Evolutionary conservation across 2,888 invertebrate genomes (phyloP).

Genomic region (Lordiphosa andalusiaca): DNA sequence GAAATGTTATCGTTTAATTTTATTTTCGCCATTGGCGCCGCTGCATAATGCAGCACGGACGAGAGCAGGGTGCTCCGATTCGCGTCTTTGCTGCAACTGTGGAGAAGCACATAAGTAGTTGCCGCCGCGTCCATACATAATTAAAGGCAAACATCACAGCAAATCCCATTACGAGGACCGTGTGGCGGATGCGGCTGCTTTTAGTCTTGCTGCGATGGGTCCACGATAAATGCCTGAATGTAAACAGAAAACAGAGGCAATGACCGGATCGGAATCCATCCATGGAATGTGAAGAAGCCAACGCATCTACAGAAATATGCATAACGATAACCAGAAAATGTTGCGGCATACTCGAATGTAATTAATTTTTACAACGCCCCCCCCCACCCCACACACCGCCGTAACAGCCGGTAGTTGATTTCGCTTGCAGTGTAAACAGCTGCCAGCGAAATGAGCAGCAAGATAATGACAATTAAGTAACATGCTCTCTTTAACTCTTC

Average conservation of each 20-base stretch:
- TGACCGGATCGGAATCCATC: conserved; percentile 29
- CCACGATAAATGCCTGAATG: conserved; percentile 49
- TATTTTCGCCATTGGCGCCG: conserved; percentile 69
- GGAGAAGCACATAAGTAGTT: conserved; percentile 55
- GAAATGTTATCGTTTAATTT: conserved; percentile 78
- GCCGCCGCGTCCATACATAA: conserved; percentile 67
- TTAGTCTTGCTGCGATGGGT: conserved; percentile 41
- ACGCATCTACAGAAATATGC: conserved; percentile 13
- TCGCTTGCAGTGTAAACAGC: too few species aligned
- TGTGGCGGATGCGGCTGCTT: conserved; percentile 5
- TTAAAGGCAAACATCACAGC: conserved; percentile 67
- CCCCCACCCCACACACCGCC: too few species aligned
- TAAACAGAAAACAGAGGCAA: conserved; percentile 64
- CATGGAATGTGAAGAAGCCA: conserved; percentile 16
- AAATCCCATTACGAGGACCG: background rate
- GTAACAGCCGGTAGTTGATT: too few species aligned
- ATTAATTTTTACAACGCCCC: conserved; percentile 44
- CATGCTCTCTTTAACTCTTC: too few species aligned
- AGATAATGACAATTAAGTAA: too few species aligned
- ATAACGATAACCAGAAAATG: conserved; percentile 37
- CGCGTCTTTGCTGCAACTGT: conserved; percentile 31
- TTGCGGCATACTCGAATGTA: conserved; percentile 59
- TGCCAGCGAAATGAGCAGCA: too few species aligned
- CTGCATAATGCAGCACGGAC: conserved; percentile 44
- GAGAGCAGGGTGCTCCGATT: background rate